Base-by-base conservation (phyloP, 1,140 invertebrate species). In the Anthonomus grandis region DNA sequence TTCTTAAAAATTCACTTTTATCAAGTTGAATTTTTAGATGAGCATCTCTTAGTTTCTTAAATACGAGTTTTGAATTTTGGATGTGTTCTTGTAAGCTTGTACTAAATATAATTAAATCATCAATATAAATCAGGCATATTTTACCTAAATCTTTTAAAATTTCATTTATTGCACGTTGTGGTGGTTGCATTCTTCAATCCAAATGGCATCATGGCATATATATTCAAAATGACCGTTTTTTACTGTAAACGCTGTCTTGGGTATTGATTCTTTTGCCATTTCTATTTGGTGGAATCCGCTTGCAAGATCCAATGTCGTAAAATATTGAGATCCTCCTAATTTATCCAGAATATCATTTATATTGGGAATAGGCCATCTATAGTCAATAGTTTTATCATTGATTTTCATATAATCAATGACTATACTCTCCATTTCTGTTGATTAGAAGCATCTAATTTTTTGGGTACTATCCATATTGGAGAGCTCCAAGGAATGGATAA, bases 311-410 rank as follows among this genome's bases (percentile, higher is more conserved):
- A 79, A 45, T 1, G 69, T 65, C 5, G 67, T 63, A 44, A 79
- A 78, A 51, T 68, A 73, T 13, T 59, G 60, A 4, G 63, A 27
- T 4, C 64, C 67, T 0, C 64, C 63, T 21, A 81, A 45, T 23
- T 62, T 63, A 56, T 77, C 72, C 12, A 82, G 60, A 6, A 70
- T 64, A 13, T 78, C 73, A 17, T 71, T 68, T 1, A 79, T 78
- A 17, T 73, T 64, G 6, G 80, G 79, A 3, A 83, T 51, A 2
- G 81, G 79, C 63, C 74, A 83, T 19, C 49, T 63, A 60, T 82
- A 77, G 9, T 62, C 63, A 12, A 73, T 62, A 8, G 70, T 74
- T 52, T 67, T 67, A 19, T 73, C 64, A 62, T 77, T 76, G 8
- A 76, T 25, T 60, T 72, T 71, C 42, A 72, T 36, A 59, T 70